Evolutionary conservation across 2,888 invertebrate genomes (phyloP), one percentile per base, ranked within the genome.

Genomic region (Tipula helvola): DNA sequence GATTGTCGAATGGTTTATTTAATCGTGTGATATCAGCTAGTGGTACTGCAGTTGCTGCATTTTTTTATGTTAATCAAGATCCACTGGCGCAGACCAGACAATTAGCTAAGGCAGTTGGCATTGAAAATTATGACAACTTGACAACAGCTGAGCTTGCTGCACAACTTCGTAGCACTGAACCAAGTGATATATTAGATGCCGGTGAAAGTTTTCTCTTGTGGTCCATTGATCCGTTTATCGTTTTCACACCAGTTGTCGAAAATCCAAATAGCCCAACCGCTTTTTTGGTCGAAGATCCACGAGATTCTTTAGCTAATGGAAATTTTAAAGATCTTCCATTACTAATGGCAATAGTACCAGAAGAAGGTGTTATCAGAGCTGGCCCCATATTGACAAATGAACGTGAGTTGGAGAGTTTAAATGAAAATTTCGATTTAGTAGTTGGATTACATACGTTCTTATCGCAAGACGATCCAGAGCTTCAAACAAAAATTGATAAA

Each of bases 331-430:
- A 89, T 86, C 89, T 92, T 28, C 92, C 92, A 8, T 90, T 90
- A 90, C 90, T 92, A 86, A 88, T 90, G 8, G 92, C 92, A 3
- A 88, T 90, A 3, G 90, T 90, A 1, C 88, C 90, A 83, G 89
- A 90, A 71, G 92, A 92, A 89, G 92, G 92, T 71, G 89, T 90
- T 36, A 88, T 92, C 44, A 89, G 90, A 88, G 90, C 90, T 83
- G 89, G 89, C 5, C 8, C 44, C 18, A 52, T 86, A 10, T 12
- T 87, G 2, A 86, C 41, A 7, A 86, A 87, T 85, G 28, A 86
- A 83, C 42, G 39, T 2, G 12, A 42, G 10, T 16, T 85, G 4
- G 16, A 87, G 10, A 52, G 52, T n/a, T n/a, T 87, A 18, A 87
- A 87, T 36, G n/a, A 47, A 42, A 85, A 85, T n/a, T 86, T 87